Percentiles rank a stretch among this genome's conserved stretches.
These are phyloP conservation scores for Stigmatopora argus DNA, from an alignment of 2,113 vertebrate species.

Conservation along the genomic window DNA sequence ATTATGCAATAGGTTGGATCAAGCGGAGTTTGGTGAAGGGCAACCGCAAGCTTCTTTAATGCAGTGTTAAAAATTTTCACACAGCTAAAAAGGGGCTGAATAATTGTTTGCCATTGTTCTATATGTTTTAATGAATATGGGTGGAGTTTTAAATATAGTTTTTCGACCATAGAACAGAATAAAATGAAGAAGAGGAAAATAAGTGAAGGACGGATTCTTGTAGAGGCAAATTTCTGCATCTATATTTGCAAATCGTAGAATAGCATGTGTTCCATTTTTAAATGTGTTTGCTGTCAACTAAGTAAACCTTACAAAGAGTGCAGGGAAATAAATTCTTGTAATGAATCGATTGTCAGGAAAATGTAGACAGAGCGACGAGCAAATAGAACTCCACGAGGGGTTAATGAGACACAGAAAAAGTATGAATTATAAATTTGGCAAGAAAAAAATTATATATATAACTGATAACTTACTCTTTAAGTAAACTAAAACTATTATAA, in stretches of 20 bases:
- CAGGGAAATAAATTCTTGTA: conserved; percentile 60
- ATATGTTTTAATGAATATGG: conserved; percentile 43
- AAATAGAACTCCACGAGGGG: conserved; percentile 63
- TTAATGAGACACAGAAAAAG: conserved; percentile 45
- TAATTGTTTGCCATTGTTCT: conserved; percentile 57
- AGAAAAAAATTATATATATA: conserved; percentile 34
- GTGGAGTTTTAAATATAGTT: conserved; percentile 53
- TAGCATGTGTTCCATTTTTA: conserved; percentile 23
- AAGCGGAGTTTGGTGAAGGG: conserved; percentile 41
- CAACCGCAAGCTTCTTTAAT: conserved; percentile 60
- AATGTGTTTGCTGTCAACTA: conserved; percentile 7
- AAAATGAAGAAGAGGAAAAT: conserved; percentile 30
- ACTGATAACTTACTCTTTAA: conserved; percentile 25
- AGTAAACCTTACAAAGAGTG: conserved; percentile 39
- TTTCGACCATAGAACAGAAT: conserved; percentile 43
- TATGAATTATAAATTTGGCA: conserved; percentile 64
- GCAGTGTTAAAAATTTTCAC: conserved; percentile 52
- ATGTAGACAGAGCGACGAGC: conserved; percentile 61
- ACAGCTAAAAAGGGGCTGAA: conserved; percentile 53
- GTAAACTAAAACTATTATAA: conserved; percentile 5
- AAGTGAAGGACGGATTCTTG: neutral
- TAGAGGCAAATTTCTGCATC: conserved; percentile 14
- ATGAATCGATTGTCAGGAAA: conserved; percentile 65
- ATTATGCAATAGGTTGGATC: conserved; percentile 9
- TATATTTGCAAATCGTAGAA: conserved; percentile 33